phyloP scores from a whole-genome alignment of 1,140 invertebrate genomes.

The Battus philenor region DNA sequence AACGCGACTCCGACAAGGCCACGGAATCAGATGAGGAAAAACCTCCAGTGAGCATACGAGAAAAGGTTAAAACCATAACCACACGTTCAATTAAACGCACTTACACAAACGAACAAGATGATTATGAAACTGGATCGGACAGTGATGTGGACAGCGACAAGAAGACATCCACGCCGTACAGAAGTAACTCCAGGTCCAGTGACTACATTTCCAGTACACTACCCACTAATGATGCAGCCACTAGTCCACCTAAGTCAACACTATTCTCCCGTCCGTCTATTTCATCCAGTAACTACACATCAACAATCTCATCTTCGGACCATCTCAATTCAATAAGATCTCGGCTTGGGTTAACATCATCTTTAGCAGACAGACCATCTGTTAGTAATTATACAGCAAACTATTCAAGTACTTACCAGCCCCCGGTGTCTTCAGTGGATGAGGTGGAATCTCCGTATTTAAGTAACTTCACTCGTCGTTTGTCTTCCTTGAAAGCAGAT shows the following conservation, averaged over 20 bases:
- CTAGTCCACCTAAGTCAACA: slow-evolving; percentile 54
- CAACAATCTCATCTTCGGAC: slow-evolving; percentile 57
- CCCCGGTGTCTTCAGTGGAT: slow-evolving; percentile 51
- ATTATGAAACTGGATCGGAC: slow-evolving; percentile 78
- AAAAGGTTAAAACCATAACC: slow-evolving; percentile 70
- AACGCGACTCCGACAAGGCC: slow-evolving; percentile 73
- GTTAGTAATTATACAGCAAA: slow-evolving; percentile 43
- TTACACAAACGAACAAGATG: slow-evolving; percentile 73
- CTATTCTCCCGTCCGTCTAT: slow-evolving; percentile 57
- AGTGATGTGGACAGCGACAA: slow-evolving; percentile 66
- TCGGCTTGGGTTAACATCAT: slow-evolving; percentile 62
- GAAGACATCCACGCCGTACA: slow-evolving; percentile 53
- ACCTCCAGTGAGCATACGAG: slow-evolving; percentile 55
- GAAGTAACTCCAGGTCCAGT: slow-evolving; percentile 63
- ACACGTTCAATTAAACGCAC: slow-evolving; percentile 63
- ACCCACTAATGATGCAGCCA: slow-evolving; percentile 37
- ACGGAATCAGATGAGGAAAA: slow-evolving; percentile 75
- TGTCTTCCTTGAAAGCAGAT: slow-evolving; percentile 76
- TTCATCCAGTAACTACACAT: slow-evolving; percentile 43
- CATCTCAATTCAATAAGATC: slow-evolving; percentile 76
- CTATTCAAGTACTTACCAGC: slow-evolving; percentile 50
- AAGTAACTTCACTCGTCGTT: slow-evolving; percentile 79
- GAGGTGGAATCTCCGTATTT: slow-evolving; percentile 80
- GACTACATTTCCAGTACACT: slow-evolving; percentile 65
- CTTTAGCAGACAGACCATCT: slow-evolving; percentile 46